Evolutionary conservation across 2,113 vertebrate species (phyloP).

Genomic region (Dryoscopus gambensis): DNA sequence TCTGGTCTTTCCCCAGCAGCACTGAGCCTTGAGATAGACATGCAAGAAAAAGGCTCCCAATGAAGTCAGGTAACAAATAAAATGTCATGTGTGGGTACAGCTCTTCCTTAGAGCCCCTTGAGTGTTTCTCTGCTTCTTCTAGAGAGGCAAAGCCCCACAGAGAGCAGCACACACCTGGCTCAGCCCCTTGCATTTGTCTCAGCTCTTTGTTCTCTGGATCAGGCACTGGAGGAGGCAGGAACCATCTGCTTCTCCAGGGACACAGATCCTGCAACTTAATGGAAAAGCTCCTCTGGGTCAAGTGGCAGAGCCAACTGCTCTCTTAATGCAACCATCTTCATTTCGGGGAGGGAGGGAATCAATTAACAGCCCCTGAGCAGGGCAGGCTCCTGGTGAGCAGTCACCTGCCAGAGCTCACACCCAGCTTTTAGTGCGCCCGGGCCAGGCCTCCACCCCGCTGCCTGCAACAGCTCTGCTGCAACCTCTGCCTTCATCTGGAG

Average conservation of each 20-base stretch:
- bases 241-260: background rate
- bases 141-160: background rate
- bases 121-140: background rate
- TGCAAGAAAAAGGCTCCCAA: background rate
- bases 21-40: background rate
- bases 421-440: background rate
- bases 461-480: background rate
- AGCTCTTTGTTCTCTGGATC: background rate
- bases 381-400: background rate
- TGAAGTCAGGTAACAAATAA: background rate
- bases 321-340: background rate
- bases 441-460: background rate
- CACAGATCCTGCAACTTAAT: background rate
- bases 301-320: background rate
- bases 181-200: background rate
- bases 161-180: background rate
- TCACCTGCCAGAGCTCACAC: background rate
- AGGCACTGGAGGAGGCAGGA: background rate
- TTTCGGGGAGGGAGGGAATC: background rate
- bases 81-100: background rate
- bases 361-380: background rate
- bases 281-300: conserved; percentile 29
- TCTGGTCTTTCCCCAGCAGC: background rate
- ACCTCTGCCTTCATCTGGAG: background rate
- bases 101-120: background rate